phyloP scores from a whole-genome alignment of 1,140 invertebrate genomes.

The Stegodyphus mimosarum region DNA sequence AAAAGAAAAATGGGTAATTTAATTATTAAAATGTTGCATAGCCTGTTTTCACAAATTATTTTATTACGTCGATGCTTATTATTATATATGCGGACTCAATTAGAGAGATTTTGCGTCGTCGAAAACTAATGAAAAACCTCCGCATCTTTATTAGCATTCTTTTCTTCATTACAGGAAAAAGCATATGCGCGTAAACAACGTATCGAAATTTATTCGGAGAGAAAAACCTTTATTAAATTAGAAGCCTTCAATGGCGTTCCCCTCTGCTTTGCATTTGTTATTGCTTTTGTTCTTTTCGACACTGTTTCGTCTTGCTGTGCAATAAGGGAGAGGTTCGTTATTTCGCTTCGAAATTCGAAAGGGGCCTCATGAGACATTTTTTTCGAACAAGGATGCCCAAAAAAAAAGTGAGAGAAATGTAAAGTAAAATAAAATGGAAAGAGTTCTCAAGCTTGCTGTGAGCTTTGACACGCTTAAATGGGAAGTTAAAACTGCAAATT shows the following conservation, averaged over 20 bases:
- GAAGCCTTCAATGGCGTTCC: constrained; percentile 1
- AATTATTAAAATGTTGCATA: constrained; percentile 34
- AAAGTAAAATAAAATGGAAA: no score
- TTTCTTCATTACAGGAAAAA: not conserved
- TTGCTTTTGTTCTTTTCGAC: constrained; percentile 4
- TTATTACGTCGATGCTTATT: constrained; percentile 38
- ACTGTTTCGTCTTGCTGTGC: not conserved
- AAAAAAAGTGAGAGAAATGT: no score
- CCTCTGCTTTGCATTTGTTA: not conserved
- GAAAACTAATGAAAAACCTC: constrained; percentile 41
- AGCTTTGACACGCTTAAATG: no score
- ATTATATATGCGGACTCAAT: constrained; percentile 44
- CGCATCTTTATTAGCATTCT: constrained; percentile 16
- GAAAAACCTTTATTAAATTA: constrained; percentile 48
- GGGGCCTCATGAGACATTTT: no score
- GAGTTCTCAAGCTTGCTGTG: no score
- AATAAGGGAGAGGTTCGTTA: not conserved
- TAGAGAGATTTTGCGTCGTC: constrained; percentile 14
- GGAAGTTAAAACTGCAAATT: no score
- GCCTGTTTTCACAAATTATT: constrained; percentile 41
- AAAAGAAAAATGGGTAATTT: constrained; percentile 13
- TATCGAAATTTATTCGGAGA: constrained; percentile 27
- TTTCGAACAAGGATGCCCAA: no score
- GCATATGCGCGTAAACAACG: constrained; percentile 23
- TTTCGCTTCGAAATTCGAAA: not conserved